A percentile compares a stretch with the other conserved stretches of the same genome.
These are phyloP conservation scores for Thermophis baileyi DNA, from an alignment of 2,113 vertebrate species.

Conservation along the genomic window DNA sequence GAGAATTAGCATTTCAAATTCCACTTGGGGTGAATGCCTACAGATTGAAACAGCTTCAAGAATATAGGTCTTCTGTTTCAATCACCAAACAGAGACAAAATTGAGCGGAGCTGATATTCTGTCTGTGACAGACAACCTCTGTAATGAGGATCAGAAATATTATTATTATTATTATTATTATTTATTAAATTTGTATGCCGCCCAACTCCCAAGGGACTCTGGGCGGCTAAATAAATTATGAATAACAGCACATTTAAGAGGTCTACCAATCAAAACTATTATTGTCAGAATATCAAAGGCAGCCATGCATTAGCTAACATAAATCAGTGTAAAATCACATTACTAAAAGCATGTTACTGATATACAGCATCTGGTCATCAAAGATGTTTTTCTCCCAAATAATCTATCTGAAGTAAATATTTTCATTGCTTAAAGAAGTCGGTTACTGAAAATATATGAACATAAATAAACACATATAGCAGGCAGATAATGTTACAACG, in stretches of 20 bases:
- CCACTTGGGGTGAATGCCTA: neutral
- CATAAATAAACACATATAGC: neutral
- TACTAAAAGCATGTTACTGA: neutral
- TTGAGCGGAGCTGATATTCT: neutral
- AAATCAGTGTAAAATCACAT: neutral
- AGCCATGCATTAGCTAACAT: neutral
- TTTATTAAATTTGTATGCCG: too few relatives aligned
- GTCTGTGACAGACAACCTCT: neutral
- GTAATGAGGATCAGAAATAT: neutral
- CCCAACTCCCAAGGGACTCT: too few relatives aligned
- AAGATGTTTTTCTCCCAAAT: neutral
- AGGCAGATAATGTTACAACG: neutral
- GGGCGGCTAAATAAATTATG: too few relatives aligned
- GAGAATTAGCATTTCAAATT: neutral
- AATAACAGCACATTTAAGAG: neutral
- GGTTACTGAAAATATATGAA: neutral
- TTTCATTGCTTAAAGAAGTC: neutral
- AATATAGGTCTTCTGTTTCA: neutral
- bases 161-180: too few relatives aligned
- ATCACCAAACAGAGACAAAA: neutral
- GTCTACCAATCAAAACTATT: neutral
- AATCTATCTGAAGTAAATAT: neutral
- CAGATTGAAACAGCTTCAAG: neutral
- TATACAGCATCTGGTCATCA: neutral
- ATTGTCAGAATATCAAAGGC: rapidly evolving